A percentile compares a stretch with the other conserved stretches of the same genome.
Conservation (phyloP, 2,797 vertebrate genomes). For the Arnoldichthys spilopterus region DNA sequence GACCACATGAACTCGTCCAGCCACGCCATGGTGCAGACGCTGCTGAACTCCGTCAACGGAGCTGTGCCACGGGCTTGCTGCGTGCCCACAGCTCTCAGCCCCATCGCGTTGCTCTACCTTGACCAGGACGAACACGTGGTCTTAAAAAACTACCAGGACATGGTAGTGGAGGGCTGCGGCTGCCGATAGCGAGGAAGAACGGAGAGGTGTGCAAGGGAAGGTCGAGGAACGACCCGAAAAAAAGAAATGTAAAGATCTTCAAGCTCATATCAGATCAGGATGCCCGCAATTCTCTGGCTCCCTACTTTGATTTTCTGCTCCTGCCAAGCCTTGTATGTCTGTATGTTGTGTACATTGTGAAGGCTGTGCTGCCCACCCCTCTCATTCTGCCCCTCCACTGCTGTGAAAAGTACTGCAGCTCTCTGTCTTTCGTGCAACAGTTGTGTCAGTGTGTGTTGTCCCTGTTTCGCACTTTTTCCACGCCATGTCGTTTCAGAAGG, state of each 20-base stretch:
- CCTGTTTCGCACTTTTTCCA: conserved; percentile 28
- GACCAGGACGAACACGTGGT: conserved; percentile 84
- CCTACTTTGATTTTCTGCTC: conserved; percentile 25
- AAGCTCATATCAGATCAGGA: conserved; percentile 4
- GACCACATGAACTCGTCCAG: conserved; percentile 88
- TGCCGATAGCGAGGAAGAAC: conserved; percentile 74
- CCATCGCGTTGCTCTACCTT: conserved; percentile 84
- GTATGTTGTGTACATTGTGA: conserved; percentile 25
- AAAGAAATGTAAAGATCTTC: conserved; percentile 42
- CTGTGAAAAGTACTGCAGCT: conserved; percentile 22
- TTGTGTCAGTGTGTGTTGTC: conserved; percentile 35
- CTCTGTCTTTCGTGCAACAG: conserved; percentile 18
- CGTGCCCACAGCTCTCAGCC: conserved; percentile 83
- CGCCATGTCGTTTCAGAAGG: conserved; percentile 15
- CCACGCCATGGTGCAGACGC: conserved; percentile 87
- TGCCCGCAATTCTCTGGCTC: conserved; percentile 26
- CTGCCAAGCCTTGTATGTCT: conserved; percentile 9
- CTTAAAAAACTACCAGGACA: conserved; percentile 87
- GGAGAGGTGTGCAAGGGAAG: conserved; percentile 17
- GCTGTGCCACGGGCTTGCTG: conserved; percentile 83
- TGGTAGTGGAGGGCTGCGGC: conserved; percentile 87
- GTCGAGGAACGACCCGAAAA: conserved; percentile 18
- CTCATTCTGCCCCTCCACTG: not conserved
- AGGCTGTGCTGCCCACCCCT: not conserved
- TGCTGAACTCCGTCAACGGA: conserved; percentile 86